phyloP scores from a whole-genome alignment of 2,113 vertebrate genomes.

The Columba janthina region DNA sequence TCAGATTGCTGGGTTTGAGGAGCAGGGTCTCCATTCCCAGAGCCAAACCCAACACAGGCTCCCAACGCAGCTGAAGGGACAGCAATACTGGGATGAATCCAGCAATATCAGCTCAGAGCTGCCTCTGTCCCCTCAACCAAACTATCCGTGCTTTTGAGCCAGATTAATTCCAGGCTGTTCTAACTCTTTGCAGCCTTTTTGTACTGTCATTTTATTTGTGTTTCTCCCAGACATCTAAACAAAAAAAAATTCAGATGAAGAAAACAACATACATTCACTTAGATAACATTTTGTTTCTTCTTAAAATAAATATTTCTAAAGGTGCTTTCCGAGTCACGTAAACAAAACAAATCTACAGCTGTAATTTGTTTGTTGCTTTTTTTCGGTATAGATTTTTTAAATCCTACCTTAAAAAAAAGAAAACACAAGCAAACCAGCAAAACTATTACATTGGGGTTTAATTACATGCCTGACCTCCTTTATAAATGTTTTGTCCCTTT shows the following conservation, averaged over 20 bases:
- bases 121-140: background rate
- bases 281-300: background rate
- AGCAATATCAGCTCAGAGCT: background rate
- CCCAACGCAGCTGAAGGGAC: rapidly evolving
- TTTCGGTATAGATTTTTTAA: background rate
- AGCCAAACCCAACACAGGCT: background rate
- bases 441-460: background rate
- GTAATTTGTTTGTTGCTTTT: background rate
- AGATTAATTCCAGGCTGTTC: background rate
- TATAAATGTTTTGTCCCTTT: background rate
- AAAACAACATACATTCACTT: background rate
- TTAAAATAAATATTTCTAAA: background rate
- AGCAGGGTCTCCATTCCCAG: background rate
- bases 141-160: background rate
- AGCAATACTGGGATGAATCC: background rate
- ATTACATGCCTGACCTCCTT: background rate
- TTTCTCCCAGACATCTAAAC: background rate
- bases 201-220: background rate
- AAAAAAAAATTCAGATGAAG: background rate
- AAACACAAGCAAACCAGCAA: background rate
- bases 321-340: background rate
- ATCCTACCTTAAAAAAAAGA: background rate
- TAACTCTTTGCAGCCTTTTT: background rate
- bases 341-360: background rate
- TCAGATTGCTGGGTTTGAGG: background rate